Evolutionary conservation across 2,113 vertebrate genomes (phyloP).

Genomic region (Nanorana parkeri): DNA sequence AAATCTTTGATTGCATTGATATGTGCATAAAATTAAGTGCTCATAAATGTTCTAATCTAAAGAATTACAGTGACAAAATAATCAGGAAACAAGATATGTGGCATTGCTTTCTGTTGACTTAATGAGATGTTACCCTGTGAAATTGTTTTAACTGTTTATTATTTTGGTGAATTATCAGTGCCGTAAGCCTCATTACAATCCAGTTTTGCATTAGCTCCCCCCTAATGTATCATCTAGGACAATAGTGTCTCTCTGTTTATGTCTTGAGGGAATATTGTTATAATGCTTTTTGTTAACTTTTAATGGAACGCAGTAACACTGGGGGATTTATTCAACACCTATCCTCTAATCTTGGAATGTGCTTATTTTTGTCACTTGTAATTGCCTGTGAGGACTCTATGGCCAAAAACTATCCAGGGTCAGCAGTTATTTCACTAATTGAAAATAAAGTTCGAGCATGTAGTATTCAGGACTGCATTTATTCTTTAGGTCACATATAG

Average conservation of each 20-base stretch:
- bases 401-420: not conserved
- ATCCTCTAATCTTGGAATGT: not conserved
- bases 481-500: not conserved
- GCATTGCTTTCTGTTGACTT: too few relatives aligned
- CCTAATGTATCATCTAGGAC: not conserved
- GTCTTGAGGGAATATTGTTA: constrained; percentile 6
- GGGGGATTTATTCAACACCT: not conserved
- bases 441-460: constrained; percentile 1
- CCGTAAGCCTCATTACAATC: not conserved
- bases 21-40: too few relatives aligned
- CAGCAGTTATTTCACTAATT: constrained; percentile 5
- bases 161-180: not conserved
- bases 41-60: too few relatives aligned
- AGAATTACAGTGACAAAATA: too few relatives aligned
- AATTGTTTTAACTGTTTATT: not conserved
- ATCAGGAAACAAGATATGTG: too few relatives aligned
- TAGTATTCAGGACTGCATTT: not conserved
- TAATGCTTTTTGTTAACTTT: constrained; percentile 15
- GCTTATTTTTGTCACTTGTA: constrained; percentile 13
- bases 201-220: not conserved
- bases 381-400: not conserved
- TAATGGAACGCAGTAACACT: not conserved
- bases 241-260: not conserved
- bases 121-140: too few relatives aligned
- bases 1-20: too few relatives aligned